These are phyloP conservation scores for Catharus fuscescens DNA, from an alignment of 2,113 vertebrate genomes.

Conservation along the genomic window DNA sequence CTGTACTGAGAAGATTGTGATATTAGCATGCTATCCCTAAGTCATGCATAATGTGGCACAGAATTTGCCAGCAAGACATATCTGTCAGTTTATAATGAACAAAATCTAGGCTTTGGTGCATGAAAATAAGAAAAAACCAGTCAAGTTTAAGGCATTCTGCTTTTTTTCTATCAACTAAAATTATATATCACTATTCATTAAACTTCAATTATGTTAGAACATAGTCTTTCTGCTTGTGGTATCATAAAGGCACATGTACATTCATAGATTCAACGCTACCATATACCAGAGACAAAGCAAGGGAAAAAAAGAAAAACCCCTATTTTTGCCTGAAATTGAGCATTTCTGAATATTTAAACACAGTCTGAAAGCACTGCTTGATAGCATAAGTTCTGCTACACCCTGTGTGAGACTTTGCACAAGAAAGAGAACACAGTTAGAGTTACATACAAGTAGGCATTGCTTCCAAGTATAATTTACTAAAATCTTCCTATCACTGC, in stretches of 20 bases:
- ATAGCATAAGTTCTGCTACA: neutral
- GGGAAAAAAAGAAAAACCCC: neutral
- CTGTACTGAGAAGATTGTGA: neutral
- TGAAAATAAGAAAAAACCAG: neutral
- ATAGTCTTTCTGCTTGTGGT: neutral
- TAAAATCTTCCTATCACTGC: neutral
- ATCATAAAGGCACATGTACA: neutral
- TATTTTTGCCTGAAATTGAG: neutral
- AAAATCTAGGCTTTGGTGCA: neutral
- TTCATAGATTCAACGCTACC: neutral
- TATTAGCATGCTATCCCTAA: neutral
- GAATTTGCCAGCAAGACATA: conserved; percentile 1
- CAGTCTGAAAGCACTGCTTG: neutral
- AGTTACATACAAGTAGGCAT: neutral
- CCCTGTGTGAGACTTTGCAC: neutral
- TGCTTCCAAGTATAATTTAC: neutral
- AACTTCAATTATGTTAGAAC: neutral
- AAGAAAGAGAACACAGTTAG: neutral
- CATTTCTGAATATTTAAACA: neutral
- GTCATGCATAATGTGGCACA: conserved; percentile 12
- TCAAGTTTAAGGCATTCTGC: neutral
- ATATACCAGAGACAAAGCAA: neutral
- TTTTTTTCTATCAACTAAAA: neutral
- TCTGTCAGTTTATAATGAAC: neutral
- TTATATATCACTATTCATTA: neutral